Percentiles rank a stretch among this genome's conserved stretches.
phyloP scores from a whole-genome alignment of 2,888 invertebrate species.

The Parelbella ahira region DNA sequence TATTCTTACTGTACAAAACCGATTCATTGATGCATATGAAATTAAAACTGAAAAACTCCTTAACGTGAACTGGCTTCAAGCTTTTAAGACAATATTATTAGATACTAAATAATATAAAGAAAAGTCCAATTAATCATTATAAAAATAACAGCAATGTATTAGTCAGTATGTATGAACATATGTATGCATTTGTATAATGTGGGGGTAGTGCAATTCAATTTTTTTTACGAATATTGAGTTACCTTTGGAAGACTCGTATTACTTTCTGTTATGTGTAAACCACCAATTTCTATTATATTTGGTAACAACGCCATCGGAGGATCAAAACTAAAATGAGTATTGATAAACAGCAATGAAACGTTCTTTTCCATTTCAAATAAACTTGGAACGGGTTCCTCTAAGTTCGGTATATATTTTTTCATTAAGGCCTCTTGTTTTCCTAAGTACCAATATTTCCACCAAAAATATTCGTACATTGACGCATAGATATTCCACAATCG shows the following conservation, averaged over 20 bases:
- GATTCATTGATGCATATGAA: too few relatives aligned
- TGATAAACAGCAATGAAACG: conserved; percentile 63
- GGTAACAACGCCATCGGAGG: conserved; percentile 71
- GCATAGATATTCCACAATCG: conserved; percentile 72
- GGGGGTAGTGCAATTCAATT: too few relatives aligned
- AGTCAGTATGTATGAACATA: too few relatives aligned
- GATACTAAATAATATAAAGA: too few relatives aligned
- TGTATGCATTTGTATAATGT: too few relatives aligned
- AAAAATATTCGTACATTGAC: conserved; percentile 52
- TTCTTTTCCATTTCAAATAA: conserved; percentile 60
- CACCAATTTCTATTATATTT: conserved; percentile 80
- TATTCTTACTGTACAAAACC: too few relatives aligned
- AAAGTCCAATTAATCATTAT: too few relatives aligned
- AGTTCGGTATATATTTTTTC: conserved; percentile 52
- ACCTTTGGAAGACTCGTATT: conserved; percentile 47
- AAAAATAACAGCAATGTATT: too few relatives aligned
- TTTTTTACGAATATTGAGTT: conserved; percentile 3
- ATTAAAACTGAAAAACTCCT: too few relatives aligned
- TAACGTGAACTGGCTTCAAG: too few relatives aligned
- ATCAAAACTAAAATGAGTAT: conserved; percentile 74
- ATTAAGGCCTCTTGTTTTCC: conserved; percentile 55
- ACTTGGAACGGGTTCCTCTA: conserved; percentile 57
- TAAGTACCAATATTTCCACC: conserved; percentile 60
- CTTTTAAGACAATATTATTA: too few relatives aligned
- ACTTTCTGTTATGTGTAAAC: conserved; percentile 66